Evolutionary conservation across 2,113 vertebrate species (phyloP).

Genomic region (Periophthalmodon schlosseri): DNA sequence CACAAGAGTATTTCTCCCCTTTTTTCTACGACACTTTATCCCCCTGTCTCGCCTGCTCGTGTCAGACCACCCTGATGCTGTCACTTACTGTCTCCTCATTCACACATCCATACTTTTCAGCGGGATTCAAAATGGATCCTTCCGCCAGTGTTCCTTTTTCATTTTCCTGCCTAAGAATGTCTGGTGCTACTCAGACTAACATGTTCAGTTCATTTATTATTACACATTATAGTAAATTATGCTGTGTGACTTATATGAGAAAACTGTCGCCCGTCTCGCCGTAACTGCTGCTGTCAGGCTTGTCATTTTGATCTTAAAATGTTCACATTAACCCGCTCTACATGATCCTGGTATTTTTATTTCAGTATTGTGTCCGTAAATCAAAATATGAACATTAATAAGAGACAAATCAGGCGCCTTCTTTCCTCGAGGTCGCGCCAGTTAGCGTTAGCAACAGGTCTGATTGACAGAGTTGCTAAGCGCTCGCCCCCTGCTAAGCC

Average conservation of each 20-base stretch:
- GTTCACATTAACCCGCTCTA: no score
- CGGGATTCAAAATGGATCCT: constrained; percentile 3
- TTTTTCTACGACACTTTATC: constrained; percentile 11
- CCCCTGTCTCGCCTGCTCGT: constrained; percentile 19
- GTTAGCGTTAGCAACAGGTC: no score
- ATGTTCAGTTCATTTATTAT: neutral
- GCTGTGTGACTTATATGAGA: neutral
- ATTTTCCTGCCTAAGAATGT: constrained; percentile 36
- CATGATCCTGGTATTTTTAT: no score
- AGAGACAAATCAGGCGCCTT: no score
- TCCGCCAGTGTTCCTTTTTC: constrained; percentile 6
- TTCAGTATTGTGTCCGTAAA: no score
- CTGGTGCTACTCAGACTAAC: neutral
- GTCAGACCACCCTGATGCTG: constrained; percentile 28
- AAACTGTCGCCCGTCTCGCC: no score
- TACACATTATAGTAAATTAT: neutral
- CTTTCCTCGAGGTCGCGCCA: no score
- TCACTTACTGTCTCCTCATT: constrained; percentile 40
- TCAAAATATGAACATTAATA: no score
- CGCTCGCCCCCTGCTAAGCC: no score
- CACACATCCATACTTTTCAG: constrained; percentile 31
- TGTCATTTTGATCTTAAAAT: no score
- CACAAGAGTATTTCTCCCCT: constrained; percentile 32
- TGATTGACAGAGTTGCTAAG: no score
- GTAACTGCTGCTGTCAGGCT: no score